Evolutionary conservation across 2,797 vertebrate species (phyloP), one percentile per base, ranked within the genome.

Genomic region (Typhlichthys subterraneus): DNA sequence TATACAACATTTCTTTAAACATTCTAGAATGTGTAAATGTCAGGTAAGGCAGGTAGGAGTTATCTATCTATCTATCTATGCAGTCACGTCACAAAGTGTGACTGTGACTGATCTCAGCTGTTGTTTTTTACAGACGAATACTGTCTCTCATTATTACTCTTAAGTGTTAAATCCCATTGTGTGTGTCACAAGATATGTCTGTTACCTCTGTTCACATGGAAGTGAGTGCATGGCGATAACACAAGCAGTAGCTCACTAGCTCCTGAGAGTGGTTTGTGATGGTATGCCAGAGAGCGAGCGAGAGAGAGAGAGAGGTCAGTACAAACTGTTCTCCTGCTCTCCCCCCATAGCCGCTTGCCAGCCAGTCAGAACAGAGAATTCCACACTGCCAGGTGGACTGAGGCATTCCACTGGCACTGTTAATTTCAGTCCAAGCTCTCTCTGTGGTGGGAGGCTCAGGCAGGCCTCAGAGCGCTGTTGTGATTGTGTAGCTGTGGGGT

Each of bases 241-340:
- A 33, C 9, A 31, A 55, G 54, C 66, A 69, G 75, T 58, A 70
- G 45, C 54, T 68, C 46, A 45, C 5, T 46, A 59, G 57, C 14
- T 46, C 10, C 47, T 51, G 68, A 1, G 53, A 45, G 69, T 55
- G 78, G 72, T 84, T 86, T 83, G 75, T 79, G 64, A 76, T 50
- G 64, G 17, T 54, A 61, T 73, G 70, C 79, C 79, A 84, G 70
- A 67, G 23, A 57, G 42, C 11, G 42, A 46, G 45, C 58, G 69
- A 12, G 73, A 68, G 79, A 53, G 48, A 53, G 60, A 31, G 61
- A 62, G n/a, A 63, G 80, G 81, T 87, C 81, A 84, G 88, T 76
- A 90, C 85, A 82, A 71, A 69, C 75, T 85, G 86, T 91, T 84
- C 90, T 72, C 65, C 57, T 61, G 62, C 69, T 38, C 58, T 42